phyloP scores from a whole-genome alignment of 2,888 invertebrate genomes.

The Saturnia japonica region DNA sequence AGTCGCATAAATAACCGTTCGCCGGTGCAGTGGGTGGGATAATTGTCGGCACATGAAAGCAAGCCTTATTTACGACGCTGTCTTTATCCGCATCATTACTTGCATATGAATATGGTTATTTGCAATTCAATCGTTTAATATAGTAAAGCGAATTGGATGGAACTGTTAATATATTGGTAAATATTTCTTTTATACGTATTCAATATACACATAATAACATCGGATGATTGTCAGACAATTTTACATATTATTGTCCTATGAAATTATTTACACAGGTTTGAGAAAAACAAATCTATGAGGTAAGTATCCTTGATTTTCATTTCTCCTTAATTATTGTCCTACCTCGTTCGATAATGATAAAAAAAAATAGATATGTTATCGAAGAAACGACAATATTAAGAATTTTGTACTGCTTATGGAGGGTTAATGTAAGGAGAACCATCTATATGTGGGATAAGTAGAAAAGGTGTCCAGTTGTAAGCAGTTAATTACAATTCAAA shows the following conservation, averaged over 20 bases:
- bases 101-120: constrained; percentile 33
- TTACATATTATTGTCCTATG: not conserved
- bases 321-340: no score
- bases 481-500: no score
- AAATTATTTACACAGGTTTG: not conserved
- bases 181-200: not conserved
- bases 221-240: not conserved
- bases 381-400: no score
- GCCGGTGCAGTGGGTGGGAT: constrained; percentile 23
- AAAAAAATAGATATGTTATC: not conserved
- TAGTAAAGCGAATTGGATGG: not conserved
- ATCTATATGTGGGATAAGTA: no score
- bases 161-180: not conserved
- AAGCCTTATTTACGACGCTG: constrained; percentile 36
- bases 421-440: no score
- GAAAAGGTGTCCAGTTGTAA: no score
- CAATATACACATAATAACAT: not conserved
- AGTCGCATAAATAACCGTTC: constrained; percentile 22
- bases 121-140: constrained; percentile 22
- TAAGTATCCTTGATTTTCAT: no score
- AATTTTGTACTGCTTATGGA: no score
- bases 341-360: not conserved
- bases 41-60: constrained; percentile 42
- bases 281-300: no score
- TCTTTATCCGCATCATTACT: constrained; percentile 37